These are phyloP conservation scores for Sisyra nigra DNA, from an alignment of 2,888 invertebrate genomes.

Conservation along the genomic window DNA sequence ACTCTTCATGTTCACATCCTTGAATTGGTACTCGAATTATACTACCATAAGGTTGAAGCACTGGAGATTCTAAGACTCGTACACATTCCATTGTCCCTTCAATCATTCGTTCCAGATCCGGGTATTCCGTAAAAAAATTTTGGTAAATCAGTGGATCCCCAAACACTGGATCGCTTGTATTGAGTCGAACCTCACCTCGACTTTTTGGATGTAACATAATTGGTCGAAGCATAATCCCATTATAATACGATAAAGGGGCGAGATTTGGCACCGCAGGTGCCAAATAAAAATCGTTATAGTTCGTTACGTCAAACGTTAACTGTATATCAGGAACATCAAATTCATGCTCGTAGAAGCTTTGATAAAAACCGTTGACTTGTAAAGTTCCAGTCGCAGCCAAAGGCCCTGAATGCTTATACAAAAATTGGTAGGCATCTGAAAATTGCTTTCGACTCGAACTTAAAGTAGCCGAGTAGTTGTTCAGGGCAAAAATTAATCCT, in stretches of 20 bases:
- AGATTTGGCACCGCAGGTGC: slow-evolving; percentile 34
- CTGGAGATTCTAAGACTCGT: slow-evolving; percentile 38
- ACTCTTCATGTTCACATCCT: slow-evolving; percentile 35
- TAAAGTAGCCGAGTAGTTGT: slow-evolving; percentile 36
- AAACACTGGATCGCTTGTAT: slow-evolving; percentile 50
- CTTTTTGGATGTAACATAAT: slow-evolving; percentile 46
- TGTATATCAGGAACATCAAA: slow-evolving; percentile 45
- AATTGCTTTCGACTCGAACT: slow-evolving; percentile 26
- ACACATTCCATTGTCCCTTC: slow-evolving; percentile 41
- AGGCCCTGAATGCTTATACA: slow-evolving; percentile 30
- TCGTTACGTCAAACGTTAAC: slow-evolving; percentile 41
- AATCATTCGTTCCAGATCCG: slow-evolving; percentile 43
- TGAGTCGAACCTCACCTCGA: slow-evolving; percentile 42
- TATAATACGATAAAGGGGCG: slow-evolving; percentile 43
- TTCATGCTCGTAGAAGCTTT: slow-evolving; percentile 34
- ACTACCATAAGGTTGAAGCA: slow-evolving; percentile 39
- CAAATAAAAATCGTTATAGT: slow-evolving; percentile 36
- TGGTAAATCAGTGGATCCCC: slow-evolving; percentile 59
- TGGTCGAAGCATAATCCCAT: slow-evolving; percentile 42
- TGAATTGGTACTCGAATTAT: slow-evolving; percentile 36
- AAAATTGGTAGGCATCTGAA: slow-evolving; percentile 29
- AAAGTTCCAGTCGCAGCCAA: slow-evolving; percentile 36
- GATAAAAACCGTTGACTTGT: slow-evolving; percentile 40
- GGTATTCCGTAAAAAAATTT: slow-evolving; percentile 43
- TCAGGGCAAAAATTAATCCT: slow-evolving; percentile 35